Evolutionary conservation across 2,113 vertebrate genomes (phyloP).

Genomic region (Cyrtonyx montezumae): DNA sequence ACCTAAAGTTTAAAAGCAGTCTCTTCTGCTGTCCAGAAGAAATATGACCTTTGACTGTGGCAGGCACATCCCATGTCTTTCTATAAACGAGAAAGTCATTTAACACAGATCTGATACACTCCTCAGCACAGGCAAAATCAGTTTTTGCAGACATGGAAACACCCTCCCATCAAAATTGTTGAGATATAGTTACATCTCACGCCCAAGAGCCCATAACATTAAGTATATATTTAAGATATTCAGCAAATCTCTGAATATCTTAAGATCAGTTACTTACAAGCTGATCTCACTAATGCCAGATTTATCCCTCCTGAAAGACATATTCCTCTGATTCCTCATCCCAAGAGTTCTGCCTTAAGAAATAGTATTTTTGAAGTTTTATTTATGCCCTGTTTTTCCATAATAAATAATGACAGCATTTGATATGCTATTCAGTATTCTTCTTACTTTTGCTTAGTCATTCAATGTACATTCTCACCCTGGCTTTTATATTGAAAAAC

Average conservation of each 20-base stretch:
- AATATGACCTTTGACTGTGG: background rate
- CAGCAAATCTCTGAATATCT: background rate
- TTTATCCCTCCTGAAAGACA: background rate
- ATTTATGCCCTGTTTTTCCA: background rate
- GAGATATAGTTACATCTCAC: background rate
- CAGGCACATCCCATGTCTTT: background rate
- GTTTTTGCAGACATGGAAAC: accelerated
- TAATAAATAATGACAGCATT: background rate
- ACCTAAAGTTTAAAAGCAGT: background rate
- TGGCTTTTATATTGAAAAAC: background rate
- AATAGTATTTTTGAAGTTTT: background rate
- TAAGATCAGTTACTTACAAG: background rate
- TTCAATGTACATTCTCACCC: background rate
- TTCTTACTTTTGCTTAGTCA: background rate
- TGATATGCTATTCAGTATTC: background rate
- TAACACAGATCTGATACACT: background rate
- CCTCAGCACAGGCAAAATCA: background rate
- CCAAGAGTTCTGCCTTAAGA: background rate
- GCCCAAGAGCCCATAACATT: background rate
- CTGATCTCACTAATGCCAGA: background rate
- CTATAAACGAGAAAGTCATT: background rate
- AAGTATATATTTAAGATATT: background rate
- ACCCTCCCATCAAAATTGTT: background rate
- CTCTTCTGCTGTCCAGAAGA: background rate
- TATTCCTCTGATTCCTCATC: background rate